Conservation (phyloP, 2,113 vertebrate species). For the Xiphophorus hellerii region DNA sequence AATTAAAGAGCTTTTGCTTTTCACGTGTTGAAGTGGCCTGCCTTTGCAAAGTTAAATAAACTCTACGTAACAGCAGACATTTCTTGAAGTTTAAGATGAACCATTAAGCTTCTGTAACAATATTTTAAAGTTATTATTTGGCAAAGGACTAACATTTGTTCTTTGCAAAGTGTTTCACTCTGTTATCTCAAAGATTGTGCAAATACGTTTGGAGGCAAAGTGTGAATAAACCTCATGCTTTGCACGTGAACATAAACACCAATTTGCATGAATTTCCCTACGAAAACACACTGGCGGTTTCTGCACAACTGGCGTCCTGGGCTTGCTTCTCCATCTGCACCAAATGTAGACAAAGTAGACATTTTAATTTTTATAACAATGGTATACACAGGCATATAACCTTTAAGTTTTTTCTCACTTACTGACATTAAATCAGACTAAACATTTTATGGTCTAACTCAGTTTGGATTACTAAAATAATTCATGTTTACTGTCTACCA, state of each 20-base stretch:
- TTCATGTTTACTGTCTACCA: too few species aligned
- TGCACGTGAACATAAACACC: conserved; percentile 25
- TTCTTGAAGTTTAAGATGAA: background rate
- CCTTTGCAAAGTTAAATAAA: background rate
- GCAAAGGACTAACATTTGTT: background rate
- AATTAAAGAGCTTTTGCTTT: background rate
- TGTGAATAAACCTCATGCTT: conserved; percentile 12
- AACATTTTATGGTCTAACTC: background rate
- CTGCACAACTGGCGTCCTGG: background rate
- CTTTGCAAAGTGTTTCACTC: background rate
- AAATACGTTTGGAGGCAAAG: conserved; percentile 23
- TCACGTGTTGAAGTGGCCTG: background rate
- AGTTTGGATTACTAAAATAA: background rate
- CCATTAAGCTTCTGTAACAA: background rate
- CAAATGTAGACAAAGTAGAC: background rate
- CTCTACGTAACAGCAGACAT: background rate
- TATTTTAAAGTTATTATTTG: conserved; percentile 1
- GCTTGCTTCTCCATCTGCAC: background rate
- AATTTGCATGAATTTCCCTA: conserved; percentile 13
- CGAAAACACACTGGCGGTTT: background rate
- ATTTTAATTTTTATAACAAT: background rate
- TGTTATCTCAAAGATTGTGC: background rate
- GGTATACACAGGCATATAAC: background rate
- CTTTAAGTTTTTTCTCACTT: background rate
- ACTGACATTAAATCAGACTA: background rate